Evolutionary conservation across 2,113 vertebrate genomes (phyloP).

Genomic region (Propithecus coquereli): DNA sequence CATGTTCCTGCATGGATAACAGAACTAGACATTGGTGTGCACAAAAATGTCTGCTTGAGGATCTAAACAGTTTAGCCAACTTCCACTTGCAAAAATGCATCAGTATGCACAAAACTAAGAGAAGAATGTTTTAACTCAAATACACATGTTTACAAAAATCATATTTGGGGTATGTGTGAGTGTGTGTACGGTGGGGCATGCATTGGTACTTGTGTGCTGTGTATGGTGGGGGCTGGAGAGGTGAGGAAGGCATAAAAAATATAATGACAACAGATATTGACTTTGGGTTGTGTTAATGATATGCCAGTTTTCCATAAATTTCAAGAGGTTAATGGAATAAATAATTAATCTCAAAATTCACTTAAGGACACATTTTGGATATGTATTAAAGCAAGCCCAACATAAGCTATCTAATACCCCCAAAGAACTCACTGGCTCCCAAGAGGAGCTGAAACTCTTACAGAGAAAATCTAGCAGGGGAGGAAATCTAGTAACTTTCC

Average conservation of each 20-base stretch:
- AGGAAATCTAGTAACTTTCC: neutral
- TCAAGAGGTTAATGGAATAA: conserved; percentile 75
- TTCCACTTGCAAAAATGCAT: neutral
- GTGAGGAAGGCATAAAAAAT: neutral
- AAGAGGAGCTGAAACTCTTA: neutral
- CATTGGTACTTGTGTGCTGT: neutral
- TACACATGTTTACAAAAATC: neutral
- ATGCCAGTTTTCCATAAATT: conserved; percentile 71
- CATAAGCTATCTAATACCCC: neutral
- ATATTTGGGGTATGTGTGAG: neutral
- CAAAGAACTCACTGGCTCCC: neutral
- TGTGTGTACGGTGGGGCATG: neutral
- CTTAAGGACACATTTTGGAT: conserved; percentile 64
- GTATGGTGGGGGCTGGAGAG: neutral
- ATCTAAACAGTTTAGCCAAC: neutral
- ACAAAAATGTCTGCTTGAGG: neutral
- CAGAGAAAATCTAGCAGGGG: neutral
- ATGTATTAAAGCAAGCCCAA: conserved; percentile 40
- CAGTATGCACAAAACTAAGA: neutral
- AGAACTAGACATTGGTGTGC: neutral
- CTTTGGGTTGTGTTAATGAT: conserved; percentile 71
- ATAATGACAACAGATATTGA: conserved; percentile 73
- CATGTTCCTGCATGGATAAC: neutral
- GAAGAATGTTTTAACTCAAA: neutral
- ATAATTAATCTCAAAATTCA: conserved; percentile 61